A percentile compares a stretch with the other conserved stretches of the same genome.
These are phyloP conservation scores for Isoperla grammatica DNA, from an alignment of 2,888 invertebrate genomes.

Conservation along the genomic window DNA sequence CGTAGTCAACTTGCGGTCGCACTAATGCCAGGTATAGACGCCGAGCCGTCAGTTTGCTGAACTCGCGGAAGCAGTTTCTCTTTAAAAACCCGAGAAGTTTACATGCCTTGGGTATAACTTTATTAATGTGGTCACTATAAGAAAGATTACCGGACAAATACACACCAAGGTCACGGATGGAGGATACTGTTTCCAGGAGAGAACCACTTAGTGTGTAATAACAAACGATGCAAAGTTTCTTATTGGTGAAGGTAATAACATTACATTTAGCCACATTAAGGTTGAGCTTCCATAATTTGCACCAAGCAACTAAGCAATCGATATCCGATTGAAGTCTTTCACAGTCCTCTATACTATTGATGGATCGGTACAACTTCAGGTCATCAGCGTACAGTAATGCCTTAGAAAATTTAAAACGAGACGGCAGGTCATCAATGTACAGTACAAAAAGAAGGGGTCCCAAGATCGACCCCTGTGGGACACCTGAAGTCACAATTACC, in stretches of 20 bases:
- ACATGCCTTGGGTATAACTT: not conserved
- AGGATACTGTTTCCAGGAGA: not conserved
- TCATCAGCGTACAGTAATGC: not conserved
- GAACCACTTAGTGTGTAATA: not conserved
- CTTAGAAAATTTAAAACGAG: not conserved
- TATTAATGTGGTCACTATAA: not conserved
- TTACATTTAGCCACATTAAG: not conserved
- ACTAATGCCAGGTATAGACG: not conserved
- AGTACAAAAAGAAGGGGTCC: not conserved
- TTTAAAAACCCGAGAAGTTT: conserved; percentile 1
- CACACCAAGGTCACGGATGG: not conserved
- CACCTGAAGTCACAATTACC: not conserved
- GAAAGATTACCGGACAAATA: not conserved
- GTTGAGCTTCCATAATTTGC: not conserved
- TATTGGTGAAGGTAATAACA: conserved; percentile 1
- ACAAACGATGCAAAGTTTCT: not conserved
- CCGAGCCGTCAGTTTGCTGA: not conserved
- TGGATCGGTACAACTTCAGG: not conserved
- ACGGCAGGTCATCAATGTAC: not conserved
- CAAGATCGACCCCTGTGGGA: not conserved
- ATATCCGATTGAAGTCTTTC: not conserved
- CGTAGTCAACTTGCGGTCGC: not conserved
- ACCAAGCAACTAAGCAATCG: not conserved
- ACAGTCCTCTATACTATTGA: not conserved
- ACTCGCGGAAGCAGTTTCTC: not conserved